Evolutionary conservation across 2,888 invertebrate genomes (phyloP).

Genomic region (Antheraea yamamai): DNA sequence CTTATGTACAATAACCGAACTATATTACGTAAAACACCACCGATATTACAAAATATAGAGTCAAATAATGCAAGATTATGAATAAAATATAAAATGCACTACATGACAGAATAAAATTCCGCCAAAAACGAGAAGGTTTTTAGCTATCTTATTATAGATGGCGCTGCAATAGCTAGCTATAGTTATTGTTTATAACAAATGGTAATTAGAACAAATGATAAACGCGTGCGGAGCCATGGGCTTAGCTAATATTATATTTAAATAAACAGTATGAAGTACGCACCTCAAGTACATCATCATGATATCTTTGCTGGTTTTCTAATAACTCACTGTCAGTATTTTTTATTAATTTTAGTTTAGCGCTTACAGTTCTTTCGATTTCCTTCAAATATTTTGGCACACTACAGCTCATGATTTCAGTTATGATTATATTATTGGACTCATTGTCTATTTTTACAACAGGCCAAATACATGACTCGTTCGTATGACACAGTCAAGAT

Average conservation of each 20-base stretch:
- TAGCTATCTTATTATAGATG: too few species aligned
- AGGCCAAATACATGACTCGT: not conserved
- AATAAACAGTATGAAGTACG: not conserved
- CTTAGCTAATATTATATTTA: not conserved
- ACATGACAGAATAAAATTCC: too few species aligned
- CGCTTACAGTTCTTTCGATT: conserved; percentile 49
- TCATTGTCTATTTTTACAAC: not conserved
- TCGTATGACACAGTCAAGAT: not conserved
- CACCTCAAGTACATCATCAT: conserved; percentile 62
- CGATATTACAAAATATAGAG: too few species aligned
- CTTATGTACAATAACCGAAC: too few species aligned
- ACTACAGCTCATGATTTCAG: conserved; percentile 24
- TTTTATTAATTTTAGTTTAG: conserved; percentile 52
- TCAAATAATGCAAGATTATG: too few species aligned
- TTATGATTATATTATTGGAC: not conserved
- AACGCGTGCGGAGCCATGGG: too few species aligned
- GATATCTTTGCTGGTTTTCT: conserved; percentile 56
- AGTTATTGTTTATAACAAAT: too few species aligned
- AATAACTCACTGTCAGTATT: conserved; percentile 52
- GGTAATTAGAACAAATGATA: too few species aligned
- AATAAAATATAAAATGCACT: too few species aligned
- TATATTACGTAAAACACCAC: too few species aligned
- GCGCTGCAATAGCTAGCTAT: too few species aligned
- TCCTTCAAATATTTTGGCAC: conserved; percentile 62
- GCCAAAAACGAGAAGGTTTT: too few species aligned